Conservation (phyloP, 2,797 vertebrate species). For the Chrosomus eos region DNA sequence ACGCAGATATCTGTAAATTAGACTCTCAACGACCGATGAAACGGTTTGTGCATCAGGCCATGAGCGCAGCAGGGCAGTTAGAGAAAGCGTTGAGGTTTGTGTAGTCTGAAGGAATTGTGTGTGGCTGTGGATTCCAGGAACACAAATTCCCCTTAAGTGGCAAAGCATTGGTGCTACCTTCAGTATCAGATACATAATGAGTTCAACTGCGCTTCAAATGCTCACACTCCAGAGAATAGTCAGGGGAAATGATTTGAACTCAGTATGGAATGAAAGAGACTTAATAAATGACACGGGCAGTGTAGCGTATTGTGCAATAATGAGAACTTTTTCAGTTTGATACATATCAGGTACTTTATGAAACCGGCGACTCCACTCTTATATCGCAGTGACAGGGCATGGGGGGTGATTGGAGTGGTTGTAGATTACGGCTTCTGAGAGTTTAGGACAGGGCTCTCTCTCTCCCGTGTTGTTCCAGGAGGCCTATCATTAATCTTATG, state of each 20-base stretch:
- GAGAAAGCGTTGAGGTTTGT: slow-evolving; percentile 24
- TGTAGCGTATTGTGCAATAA: slow-evolving; percentile 16
- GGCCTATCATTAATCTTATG: slow-evolving; percentile 68
- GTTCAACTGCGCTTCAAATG: slow-evolving; percentile 47
- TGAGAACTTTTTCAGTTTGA: slow-evolving; percentile 40
- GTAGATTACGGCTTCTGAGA: slow-evolving; percentile 26
- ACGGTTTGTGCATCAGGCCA: slow-evolving; percentile 14
- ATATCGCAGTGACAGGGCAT: neutral
- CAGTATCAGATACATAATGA: slow-evolving; percentile 39
- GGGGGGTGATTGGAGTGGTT: neutral
- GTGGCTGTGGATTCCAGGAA: neutral
- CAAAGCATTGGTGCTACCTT: slow-evolving; percentile 28
- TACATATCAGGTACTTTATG: slow-evolving; percentile 34
- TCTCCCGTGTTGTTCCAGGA: slow-evolving; percentile 53
- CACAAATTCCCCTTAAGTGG: slow-evolving; percentile 38
- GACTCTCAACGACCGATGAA: slow-evolving; percentile 65
- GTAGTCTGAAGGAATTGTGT: slow-evolving; percentile 16
- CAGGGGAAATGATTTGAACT: slow-evolving; percentile 39
- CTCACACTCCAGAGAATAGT: slow-evolving; percentile 38
- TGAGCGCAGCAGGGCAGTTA: slow-evolving; percentile 18
- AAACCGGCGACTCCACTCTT: slow-evolving; percentile 9
- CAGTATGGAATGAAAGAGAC: slow-evolving; percentile 38
- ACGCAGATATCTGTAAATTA: slow-evolving; percentile 81
- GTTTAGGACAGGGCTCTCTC: slow-evolving; percentile 23
- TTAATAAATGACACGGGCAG: slow-evolving; percentile 28